Percentiles rank a stretch among this genome's conserved stretches.
phyloP scores from a whole-genome alignment of 2,113 vertebrate genomes.

The Catharus fuscescens region DNA sequence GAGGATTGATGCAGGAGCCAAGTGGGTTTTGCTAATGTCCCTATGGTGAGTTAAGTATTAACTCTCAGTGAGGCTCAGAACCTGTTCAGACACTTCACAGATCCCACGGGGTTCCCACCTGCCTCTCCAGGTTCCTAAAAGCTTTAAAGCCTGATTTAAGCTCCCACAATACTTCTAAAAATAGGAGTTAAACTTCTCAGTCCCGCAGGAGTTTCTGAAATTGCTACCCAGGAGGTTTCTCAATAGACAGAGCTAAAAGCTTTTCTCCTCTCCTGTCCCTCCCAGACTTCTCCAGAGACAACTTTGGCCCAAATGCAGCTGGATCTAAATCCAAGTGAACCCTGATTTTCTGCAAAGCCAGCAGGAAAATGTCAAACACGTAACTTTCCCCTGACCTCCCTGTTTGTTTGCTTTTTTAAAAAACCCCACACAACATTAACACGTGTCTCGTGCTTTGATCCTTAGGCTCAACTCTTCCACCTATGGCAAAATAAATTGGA shows the following conservation, averaged over 20 bases:
- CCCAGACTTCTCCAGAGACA: constrained; percentile 14
- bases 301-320: background rate
- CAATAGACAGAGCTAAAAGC: constrained; percentile 21
- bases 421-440: background rate
- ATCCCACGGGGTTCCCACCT: constrained; percentile 15
- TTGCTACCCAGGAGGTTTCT: constrained; percentile 27
- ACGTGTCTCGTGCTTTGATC: background rate
- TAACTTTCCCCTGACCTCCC: background rate
- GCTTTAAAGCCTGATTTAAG: constrained; percentile 32
- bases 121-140: constrained; percentile 23
- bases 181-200: background rate
- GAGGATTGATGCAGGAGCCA: background rate
- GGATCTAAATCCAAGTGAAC: background rate
- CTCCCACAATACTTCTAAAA: constrained; percentile 25
- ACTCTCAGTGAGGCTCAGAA: background rate
- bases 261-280: constrained; percentile 23
- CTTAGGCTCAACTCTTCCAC: background rate
- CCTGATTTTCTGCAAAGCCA: constrained; percentile 1
- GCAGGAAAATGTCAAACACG: background rate
- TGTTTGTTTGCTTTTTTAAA: background rate
- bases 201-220: constrained; percentile 19
- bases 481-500: background rate
- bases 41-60: background rate
- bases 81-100: constrained; percentile 4
- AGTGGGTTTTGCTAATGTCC: background rate